These are phyloP conservation scores for Siniperca chuatsi DNA, from an alignment of 2,113 vertebrate genomes.

Conservation along the genomic window DNA sequence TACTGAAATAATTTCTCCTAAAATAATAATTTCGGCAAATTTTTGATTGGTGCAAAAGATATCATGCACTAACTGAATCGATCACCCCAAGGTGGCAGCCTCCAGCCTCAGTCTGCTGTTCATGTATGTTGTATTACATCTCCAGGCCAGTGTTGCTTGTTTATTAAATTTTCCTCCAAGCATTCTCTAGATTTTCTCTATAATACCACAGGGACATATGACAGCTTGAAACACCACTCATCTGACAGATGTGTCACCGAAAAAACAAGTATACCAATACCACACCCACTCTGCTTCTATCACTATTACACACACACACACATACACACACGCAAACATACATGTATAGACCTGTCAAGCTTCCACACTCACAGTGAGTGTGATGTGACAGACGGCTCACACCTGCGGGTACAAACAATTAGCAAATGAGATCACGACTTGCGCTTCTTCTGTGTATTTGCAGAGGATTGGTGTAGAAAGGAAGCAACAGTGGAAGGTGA, in stretches of 20 bases:
- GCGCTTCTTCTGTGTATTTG: constrained; percentile 20
- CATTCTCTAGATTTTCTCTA: constrained; percentile 7
- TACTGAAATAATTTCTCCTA: background rate
- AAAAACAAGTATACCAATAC: constrained; percentile 31
- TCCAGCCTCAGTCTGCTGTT: background rate
- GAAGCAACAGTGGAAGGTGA: background rate
- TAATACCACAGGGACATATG: constrained; percentile 16
- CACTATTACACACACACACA: background rate
- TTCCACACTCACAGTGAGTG: background rate
- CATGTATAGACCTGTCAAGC: background rate
- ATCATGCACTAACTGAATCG: background rate
- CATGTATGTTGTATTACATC: background rate
- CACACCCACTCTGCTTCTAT: background rate
- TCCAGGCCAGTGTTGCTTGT: background rate
- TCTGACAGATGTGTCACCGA: constrained; percentile 38
- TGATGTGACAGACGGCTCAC: constrained; percentile 45
- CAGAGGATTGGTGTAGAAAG: background rate
- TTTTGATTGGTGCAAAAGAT: background rate
- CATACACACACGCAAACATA: background rate
- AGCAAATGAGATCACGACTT: constrained; percentile 48
- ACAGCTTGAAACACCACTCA: constrained; percentile 12
- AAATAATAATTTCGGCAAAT: too few species aligned
- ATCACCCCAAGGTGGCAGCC: constrained; percentile 7
- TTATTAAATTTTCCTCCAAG: constrained; percentile 21
- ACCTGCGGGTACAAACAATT: constrained; percentile 58